Conservation (phyloP, 2,888 invertebrate genomes). For the Zonitis immaculata region DNA sequence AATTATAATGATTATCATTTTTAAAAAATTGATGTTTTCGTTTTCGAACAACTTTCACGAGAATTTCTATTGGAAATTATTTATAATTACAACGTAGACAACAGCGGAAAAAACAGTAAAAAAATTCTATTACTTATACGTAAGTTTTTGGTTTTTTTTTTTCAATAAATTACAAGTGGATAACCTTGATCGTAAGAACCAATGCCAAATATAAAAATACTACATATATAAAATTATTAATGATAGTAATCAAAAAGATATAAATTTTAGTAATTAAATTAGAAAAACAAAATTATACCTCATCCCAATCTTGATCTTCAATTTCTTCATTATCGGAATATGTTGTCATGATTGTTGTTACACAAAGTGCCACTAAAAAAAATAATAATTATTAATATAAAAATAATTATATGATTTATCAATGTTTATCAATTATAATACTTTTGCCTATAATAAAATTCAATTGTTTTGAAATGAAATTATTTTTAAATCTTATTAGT, state of each 20-base stretch:
- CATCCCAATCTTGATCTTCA: slow-evolving; percentile 31
- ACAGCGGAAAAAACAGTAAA: too few species aligned
- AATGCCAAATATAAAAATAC: background rate
- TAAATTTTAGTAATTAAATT: too few species aligned
- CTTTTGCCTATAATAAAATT: slow-evolving; percentile 13
- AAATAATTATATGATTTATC: too few species aligned
- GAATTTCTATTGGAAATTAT: background rate
- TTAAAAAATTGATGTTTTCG: background rate
- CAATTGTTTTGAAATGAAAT: slow-evolving; percentile 1
- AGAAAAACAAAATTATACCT: slow-evolving; percentile 29
- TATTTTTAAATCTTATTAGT: slow-evolving; percentile 6
- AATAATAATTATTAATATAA: slow-evolving; percentile 2
- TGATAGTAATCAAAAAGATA: too few species aligned
- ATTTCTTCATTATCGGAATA: slow-evolving; percentile 26
- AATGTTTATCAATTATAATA: background rate
- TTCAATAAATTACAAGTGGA: background rate
- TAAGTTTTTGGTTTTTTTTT: background rate
- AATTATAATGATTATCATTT: background rate
- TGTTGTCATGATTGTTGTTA: slow-evolving; percentile 27
- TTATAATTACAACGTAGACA: background rate
- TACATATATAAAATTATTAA: too few species aligned
- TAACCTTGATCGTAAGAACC: background rate
- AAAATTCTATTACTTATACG: too few species aligned
- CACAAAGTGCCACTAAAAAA: slow-evolving; percentile 27
- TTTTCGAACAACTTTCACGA: background rate